These are phyloP conservation scores for Cosmopolites sordidus DNA, from an alignment of 2,888 invertebrate species.

Conservation along the genomic window DNA sequence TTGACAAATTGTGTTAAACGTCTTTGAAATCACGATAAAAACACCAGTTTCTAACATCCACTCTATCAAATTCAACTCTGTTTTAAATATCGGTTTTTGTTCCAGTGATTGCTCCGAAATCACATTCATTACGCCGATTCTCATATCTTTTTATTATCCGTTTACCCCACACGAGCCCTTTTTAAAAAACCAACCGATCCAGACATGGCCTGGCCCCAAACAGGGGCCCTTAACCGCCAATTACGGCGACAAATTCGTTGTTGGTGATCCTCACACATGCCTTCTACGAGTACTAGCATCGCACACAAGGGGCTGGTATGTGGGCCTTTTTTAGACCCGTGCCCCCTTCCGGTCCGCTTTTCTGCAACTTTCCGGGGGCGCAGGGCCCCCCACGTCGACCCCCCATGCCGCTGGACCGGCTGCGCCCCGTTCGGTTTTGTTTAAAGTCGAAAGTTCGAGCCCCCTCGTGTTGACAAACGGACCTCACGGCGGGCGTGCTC, in stretches of 20 bases:
- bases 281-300: neutral
- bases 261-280: slow-evolving; percentile 31
- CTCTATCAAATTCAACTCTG: too few relatives aligned
- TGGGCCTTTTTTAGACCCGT: slow-evolving; percentile 37
- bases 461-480: slow-evolving; percentile 37
- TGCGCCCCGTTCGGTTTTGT: slow-evolving; percentile 35
- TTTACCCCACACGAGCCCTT: slow-evolving; percentile 23
- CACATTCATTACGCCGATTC: too few relatives aligned
- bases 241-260: slow-evolving; percentile 17
- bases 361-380: slow-evolving; percentile 18
- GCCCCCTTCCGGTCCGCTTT: slow-evolving; percentile 32
- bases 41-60: too few relatives aligned
- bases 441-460: slow-evolving; percentile 37
- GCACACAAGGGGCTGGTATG: slow-evolving; percentile 34
- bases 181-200: slow-evolving; percentile 15
- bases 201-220: slow-evolving; percentile 7
- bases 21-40: too few relatives aligned
- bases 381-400: slow-evolving; percentile 35
- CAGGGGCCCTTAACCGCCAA: slow-evolving; percentile 22
- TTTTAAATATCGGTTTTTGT: too few relatives aligned
- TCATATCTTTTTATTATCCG: slow-evolving; percentile 4
- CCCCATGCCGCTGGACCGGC: slow-evolving; percentile 36
- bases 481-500: slow-evolving; percentile 33
- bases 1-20: too few relatives aligned
- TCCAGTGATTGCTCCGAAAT: too few relatives aligned